Conservation (phyloP, 1,140 invertebrate genomes). For the Drosophila subpulchrella region DNA sequence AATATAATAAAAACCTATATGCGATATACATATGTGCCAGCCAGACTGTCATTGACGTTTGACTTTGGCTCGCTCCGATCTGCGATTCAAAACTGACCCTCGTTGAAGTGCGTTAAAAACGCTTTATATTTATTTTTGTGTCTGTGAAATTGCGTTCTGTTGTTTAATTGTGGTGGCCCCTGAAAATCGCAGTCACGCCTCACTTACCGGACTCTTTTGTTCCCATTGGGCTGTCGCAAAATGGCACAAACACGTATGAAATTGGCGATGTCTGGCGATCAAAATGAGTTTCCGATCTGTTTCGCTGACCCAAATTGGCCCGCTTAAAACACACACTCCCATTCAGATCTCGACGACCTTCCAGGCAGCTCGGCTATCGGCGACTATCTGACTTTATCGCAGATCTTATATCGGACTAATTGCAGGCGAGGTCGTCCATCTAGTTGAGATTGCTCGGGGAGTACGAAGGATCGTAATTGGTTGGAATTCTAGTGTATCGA, state of each 20-base stretch:
- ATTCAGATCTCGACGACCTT: constrained; percentile 31
- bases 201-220: constrained; percentile 38
- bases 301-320: constrained; percentile 35
- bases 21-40: constrained; percentile 5
- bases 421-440: constrained; percentile 26
- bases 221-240: constrained; percentile 17
- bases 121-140: constrained; percentile 20
- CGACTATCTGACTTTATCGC: constrained; percentile 16
- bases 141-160: constrained; percentile 41
- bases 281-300: constrained; percentile 42
- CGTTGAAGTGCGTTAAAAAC: constrained; percentile 29
- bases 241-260: neutral
- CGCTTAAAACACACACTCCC: neutral
- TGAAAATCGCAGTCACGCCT: constrained; percentile 32
- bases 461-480: constrained; percentile 25
- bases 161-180: constrained; percentile 24
- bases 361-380: constrained; percentile 12
- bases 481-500: constrained; percentile 14
- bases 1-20: constrained; percentile 8
- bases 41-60: constrained; percentile 65
- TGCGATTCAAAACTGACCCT: constrained; percentile 7
- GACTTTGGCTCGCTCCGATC: constrained; percentile 31
- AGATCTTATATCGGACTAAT: constrained; percentile 28
- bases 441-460: neutral
- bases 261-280: constrained; percentile 20